Base-by-base conservation (phyloP, 2,113 vertebrate genomes). In the Istiophorus platypterus region DNA sequence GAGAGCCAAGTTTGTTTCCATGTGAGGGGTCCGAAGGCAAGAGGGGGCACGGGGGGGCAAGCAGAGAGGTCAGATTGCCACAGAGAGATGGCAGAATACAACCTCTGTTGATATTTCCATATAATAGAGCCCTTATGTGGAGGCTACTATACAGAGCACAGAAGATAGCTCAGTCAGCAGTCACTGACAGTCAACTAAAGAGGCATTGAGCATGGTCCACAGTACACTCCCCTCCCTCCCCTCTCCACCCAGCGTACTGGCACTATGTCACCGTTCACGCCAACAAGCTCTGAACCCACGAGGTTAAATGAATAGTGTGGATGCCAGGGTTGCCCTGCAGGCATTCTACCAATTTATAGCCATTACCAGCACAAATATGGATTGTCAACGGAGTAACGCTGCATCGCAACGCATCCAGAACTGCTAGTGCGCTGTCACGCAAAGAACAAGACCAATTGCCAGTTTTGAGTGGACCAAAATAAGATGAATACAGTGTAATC, bases 1-100 rank as follows among this genome's bases (percentile, higher is more conserved):
- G n/a, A 91, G 81, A 88, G 84, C 72, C 76, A 82, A 82, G 83
- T 82, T 78, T 82, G 89, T 84, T 89, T 93, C 89, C 87, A 87
- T 78, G 86, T 84, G 82, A 88, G 84, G 61, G 85, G 80, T 85
- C 78, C 54, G 85, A 77, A 78, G 85, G 85, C 52, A n/a, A 77
- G 42, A 45, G 72, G 24, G 61, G 72, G 73, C 76, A 86, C 41
- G 3, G 37, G 56, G 49, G 51, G 47, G 18, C 51, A 45, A 84
- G 70, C 57, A 54, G 74, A 69, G 74, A 69, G 84, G 90, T 91
- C 82, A 84, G 56, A 82, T 24, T 69, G 82, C 72, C 62, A 76
- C 10, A 47, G n/a, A 80, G 80, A 76, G 77, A 76, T 68, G 81
- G 71, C 72, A 80, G 78, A 84, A 84, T 39, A 58, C 62, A 17